Evolutionary conservation across 2,888 invertebrate species (phyloP), one percentile per base, ranked within the genome.

Genomic region (Malthinus seriepunctatus): DNA sequence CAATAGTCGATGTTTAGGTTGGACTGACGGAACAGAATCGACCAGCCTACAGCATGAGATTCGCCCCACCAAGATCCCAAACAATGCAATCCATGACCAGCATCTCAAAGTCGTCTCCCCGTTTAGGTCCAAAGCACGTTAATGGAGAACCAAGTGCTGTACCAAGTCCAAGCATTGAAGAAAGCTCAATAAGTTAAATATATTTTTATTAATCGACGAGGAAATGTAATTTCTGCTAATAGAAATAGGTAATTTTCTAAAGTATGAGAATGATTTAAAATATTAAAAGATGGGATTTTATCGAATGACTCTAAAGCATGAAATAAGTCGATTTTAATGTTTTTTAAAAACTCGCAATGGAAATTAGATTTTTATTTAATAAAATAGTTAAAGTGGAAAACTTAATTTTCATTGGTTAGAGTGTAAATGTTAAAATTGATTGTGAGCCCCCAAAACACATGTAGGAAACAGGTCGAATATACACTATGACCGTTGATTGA

Each of bases 71-170:
- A 8, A 73, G 81, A 50, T 81, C 82, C 55, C 82, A 82, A 69
- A 82, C 82, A 42, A 78, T 81, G 72, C 81, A 81, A 71, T 82
- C 82, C 66, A 79, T 82, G 71, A 82, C 82, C 42, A 75, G 73
- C 63, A 76, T 75, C 56, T 74, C 74, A 32, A 69, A 71, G 63
- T 74, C 75, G 8, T 73, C 75, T 10, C 75, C 75, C 37, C 64
- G 69, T 56, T 60, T 69, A 37, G 71, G 71, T 23, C 71, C 69
- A 44, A 74, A 73, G 49, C 74, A 73, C 52, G 68, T 66, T n/a
- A 75, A 74, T 55, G 74, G 73, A 5, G 75, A 75, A 51, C 72
- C 72, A 4, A 64, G 58, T 42, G 64, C 65, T 47, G 57, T 68
- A 12, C 67, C 70, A 31, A 70, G 70, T 49, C 71, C 71, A 8